Conservation (phyloP, 2,113 vertebrate species). For the Brachypteracias leptosomus region DNA sequence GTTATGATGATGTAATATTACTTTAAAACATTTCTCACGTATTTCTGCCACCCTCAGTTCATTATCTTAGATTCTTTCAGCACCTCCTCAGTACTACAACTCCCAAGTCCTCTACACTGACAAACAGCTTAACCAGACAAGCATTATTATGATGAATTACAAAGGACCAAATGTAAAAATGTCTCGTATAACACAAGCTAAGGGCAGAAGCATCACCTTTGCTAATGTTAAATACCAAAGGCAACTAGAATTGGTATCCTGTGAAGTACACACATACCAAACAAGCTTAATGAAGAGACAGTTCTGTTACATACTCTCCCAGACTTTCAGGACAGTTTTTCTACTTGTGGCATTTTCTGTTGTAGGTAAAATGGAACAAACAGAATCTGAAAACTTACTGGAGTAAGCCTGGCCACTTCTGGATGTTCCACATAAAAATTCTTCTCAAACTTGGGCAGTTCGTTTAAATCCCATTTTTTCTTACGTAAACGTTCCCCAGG, state of each 20-base stretch:
- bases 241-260: neutral
- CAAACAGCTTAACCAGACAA: neutral
- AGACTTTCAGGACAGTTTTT: neutral
- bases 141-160: neutral
- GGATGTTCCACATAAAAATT: conserved; percentile 94
- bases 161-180: neutral
- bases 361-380: neutral
- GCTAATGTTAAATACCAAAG: neutral
- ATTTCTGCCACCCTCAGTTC: neutral
- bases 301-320: neutral
- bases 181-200: neutral
- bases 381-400: conserved; percentile 71
- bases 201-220: neutral
- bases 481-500: conserved; percentile 94
- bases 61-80: neutral
- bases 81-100: neutral
- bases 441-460: conserved; percentile 97
- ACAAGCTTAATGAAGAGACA: neutral
- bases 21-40: neutral
- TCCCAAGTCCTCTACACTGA: neutral
- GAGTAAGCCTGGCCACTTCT: conserved; percentile 86
- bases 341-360: neutral
- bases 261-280: neutral
- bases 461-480: conserved; percentile 94
- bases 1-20: neutral